Evolutionary conservation across 1,140 invertebrate species (phyloP), one percentile per base, ranked within the genome.

Genomic region (Epicauta chinensis): DNA sequence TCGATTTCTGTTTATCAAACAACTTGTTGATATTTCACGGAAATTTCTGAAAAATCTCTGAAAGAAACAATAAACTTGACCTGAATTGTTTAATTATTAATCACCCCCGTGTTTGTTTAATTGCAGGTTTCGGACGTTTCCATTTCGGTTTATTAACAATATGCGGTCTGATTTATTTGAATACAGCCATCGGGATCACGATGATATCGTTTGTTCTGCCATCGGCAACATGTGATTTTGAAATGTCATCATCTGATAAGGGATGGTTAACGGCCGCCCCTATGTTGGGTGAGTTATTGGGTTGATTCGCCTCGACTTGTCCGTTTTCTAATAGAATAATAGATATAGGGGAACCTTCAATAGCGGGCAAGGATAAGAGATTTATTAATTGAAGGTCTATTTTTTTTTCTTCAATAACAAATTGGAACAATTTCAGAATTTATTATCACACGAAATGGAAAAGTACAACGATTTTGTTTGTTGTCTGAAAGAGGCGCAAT

Each of bases 131-230:
- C 74, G 85, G 85, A 37, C 82, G 81, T 69, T 87, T 87, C 69
- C 85, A 87, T 64, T 84, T 81, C 62, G 77, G 78, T 58, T 69
- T 87, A 37, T 67, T 86, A 57, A 73, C 81, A 35, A 63, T 86
- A 69, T 82, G 82, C 50, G 84, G 84, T 0, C 65, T 86, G 34
- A 86, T 86, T 47, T 86, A 86, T 60, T 76, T 84, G 59, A 83
- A 86, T 68, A 86, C 83, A 0, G 83, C 84, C 12, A 84, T 93
- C 41, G 89, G 90, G 43, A 83, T 93, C 46, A 89, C 89, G n/a
- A 87, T 92, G 51, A 77, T 90, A 47, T 89, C 90, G 1, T 87
- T 87, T 67, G 83, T 88, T 9, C 62, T 88, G 42, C 84, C 85
- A 0, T 79, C 84, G 2, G 85, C 85, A 2, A 82, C 82, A 70